Conservation (phyloP, 1,140 invertebrate species). For the Aphelenchoides avenae region DNA sequence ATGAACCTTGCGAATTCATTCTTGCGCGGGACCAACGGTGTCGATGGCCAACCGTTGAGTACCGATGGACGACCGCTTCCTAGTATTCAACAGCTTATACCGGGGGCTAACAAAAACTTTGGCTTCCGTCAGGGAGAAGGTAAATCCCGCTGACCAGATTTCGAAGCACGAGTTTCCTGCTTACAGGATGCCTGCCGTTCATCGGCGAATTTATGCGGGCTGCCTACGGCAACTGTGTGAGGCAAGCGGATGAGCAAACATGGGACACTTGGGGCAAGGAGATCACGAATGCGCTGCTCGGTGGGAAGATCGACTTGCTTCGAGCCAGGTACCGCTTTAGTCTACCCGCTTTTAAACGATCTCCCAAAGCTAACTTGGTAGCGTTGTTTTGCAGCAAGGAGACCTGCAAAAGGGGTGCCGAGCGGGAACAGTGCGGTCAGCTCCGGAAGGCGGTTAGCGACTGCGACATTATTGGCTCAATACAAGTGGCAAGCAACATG, state of each 20-base stretch:
- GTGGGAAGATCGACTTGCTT: constrained; percentile 54
- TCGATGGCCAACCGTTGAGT: constrained; percentile 16
- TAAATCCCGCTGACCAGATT: too few relatives aligned
- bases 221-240: constrained; percentile 57
- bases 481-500: constrained; percentile 51
- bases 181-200: constrained; percentile 57
- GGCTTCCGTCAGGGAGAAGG: constrained; percentile 50
- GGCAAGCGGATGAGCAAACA: constrained; percentile 50
- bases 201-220: constrained; percentile 59
- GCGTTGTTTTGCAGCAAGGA: constrained; percentile 50
- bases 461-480: constrained; percentile 54
- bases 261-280: constrained; percentile 58
- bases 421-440: constrained; percentile 55
- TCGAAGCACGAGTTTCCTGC: too few relatives aligned
- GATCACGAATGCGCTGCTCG: constrained; percentile 46
- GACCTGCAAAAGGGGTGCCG: constrained; percentile 56
- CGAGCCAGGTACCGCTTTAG: constrained; percentile 42
- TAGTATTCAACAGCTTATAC: constrained; percentile 47
- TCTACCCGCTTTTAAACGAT: background rate
- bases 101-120: constrained; percentile 50
- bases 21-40: constrained; percentile 17
- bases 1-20: background rate
- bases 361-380: background rate
- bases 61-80: constrained; percentile 21
- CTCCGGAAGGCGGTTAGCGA: constrained; percentile 45